A percentile compares a stretch with the other conserved stretches of the same genome.
Evolutionary conservation across 2,113 vertebrate genomes (phyloP).

Genomic region (Cochlearius cochlearius): DNA sequence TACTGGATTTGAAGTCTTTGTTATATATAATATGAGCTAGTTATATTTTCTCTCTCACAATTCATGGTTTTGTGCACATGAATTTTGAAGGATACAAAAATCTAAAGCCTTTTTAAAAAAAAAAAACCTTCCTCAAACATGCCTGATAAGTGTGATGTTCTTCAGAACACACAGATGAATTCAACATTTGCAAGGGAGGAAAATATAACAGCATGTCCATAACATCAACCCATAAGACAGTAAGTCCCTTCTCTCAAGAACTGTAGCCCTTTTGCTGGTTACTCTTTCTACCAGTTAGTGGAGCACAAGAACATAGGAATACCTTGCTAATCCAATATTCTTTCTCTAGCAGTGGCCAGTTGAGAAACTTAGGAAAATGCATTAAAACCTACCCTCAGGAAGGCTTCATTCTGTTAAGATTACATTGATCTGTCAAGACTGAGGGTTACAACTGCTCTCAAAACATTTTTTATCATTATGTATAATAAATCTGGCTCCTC

Average conservation of each 20-base stretch:
- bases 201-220: neutral
- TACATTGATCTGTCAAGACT: neutral
- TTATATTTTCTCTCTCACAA: neutral
- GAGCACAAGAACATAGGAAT: neutral
- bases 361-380: neutral
- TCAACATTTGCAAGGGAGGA: neutral
- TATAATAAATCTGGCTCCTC: neutral
- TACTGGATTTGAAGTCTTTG: neutral
- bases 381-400: neutral
- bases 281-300: neutral
- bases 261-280: neutral
- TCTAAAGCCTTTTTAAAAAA: neutral
- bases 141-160: neutral
- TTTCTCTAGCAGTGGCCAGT: neutral
- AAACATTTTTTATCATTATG: neutral
- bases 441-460: neutral
- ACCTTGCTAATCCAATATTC: neutral
- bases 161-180: neutral
- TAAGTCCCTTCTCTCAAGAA: neutral
- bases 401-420: neutral
- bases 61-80: neutral
- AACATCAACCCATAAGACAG: neutral
- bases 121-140: neutral
- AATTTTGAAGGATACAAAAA: neutral
- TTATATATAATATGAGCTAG: neutral